phyloP scores from a whole-genome alignment of 2,113 vertebrate genomes.

The Cnemophilus loriae region DNA sequence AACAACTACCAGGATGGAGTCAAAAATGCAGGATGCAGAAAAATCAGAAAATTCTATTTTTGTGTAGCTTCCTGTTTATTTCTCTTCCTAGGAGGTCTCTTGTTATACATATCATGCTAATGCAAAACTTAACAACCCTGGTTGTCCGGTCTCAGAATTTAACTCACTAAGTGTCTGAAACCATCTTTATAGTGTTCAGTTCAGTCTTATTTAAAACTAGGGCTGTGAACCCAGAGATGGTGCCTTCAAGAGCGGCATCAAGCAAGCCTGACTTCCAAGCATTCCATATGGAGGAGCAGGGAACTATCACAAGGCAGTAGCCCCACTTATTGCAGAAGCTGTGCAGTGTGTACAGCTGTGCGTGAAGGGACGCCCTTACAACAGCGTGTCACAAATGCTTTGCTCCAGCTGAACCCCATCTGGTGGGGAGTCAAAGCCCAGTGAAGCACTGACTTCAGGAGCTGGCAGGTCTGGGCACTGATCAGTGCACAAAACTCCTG shows the following conservation, averaged over 20 bases:
- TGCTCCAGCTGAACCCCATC: neutral
- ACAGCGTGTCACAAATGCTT: neutral
- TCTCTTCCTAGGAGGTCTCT: neutral
- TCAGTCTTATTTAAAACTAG: neutral
- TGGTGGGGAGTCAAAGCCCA: neutral
- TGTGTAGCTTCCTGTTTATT: constrained; percentile 12
- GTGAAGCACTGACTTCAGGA: neutral
- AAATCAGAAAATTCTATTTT: constrained; percentile 3
- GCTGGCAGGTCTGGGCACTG: neutral
- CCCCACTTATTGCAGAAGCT: neutral
- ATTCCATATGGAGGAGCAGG: neutral
- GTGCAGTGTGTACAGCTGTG: neutral
- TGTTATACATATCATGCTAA: neutral
- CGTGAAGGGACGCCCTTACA: neutral
- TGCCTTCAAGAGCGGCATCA: neutral
- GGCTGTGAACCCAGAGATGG: neutral
- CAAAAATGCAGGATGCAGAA: neutral
- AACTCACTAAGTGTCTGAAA: neutral
- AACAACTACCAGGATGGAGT: neutral
- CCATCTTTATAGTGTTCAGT: neutral
- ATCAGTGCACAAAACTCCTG: neutral
- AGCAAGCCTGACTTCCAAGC: neutral
- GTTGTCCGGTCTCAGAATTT: neutral
- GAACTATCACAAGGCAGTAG: neutral
- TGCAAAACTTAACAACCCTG: fast-evolving